phyloP scores from a whole-genome alignment of 2,888 invertebrate genomes.

The Cantharis rustica region DNA sequence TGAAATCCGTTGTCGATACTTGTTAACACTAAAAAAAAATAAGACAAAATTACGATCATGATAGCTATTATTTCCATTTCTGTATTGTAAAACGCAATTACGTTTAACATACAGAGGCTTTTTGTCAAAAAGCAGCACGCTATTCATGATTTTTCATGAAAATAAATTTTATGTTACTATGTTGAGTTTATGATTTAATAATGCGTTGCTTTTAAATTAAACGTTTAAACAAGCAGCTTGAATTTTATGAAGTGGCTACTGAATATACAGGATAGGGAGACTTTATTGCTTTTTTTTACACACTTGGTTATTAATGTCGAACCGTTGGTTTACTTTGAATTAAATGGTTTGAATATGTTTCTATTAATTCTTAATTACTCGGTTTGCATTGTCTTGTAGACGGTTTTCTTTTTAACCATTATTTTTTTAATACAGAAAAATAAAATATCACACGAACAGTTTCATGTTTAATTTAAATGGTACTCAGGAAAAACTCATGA shows the following conservation, averaged over 20 bases:
- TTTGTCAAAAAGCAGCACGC: background rate
- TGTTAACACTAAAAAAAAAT: background rate
- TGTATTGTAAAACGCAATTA: background rate
- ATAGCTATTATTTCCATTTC: background rate
- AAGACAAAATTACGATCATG: background rate
- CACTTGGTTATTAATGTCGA: too few relatives aligned
- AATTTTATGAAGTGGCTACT: background rate
- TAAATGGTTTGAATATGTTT: too few relatives aligned
- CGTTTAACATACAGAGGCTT: background rate
- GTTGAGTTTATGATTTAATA: background rate
- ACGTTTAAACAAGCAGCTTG: background rate
- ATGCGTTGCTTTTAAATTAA: background rate
- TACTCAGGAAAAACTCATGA: too few relatives aligned
- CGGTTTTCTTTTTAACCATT: too few relatives aligned
- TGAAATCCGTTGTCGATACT: background rate
- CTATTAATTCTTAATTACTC: too few relatives aligned
- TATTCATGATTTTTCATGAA: background rate
- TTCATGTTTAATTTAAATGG: too few relatives aligned
- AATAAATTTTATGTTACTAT: background rate
- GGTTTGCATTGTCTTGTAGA: too few relatives aligned
- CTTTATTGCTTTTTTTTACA: background rate
- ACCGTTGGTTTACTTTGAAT: too few relatives aligned
- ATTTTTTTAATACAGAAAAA: too few relatives aligned
- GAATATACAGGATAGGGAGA: background rate
- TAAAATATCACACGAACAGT: too few relatives aligned